phyloP scores from a whole-genome alignment of 2,797 vertebrate genomes.

The Aotus griseimembra region DNA sequence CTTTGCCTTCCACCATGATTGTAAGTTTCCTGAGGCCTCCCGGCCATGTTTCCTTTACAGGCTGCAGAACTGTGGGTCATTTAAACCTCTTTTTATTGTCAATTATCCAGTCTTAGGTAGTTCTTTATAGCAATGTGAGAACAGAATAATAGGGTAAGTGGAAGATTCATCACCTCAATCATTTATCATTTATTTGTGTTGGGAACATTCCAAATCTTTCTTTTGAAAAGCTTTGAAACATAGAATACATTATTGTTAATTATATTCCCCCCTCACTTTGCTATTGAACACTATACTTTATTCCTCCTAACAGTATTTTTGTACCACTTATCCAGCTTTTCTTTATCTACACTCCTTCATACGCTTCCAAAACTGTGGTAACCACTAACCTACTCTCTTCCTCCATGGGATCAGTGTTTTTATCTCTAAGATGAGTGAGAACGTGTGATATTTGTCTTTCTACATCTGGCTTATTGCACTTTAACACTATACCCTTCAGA shows the following conservation, averaged over 20 bases:
- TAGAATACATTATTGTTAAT: not conserved
- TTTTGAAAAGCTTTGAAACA: not conserved
- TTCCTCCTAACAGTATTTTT: not conserved
- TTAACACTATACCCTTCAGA: not conserved
- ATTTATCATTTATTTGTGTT: not conserved
- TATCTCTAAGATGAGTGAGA: not conserved
- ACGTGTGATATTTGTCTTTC: not conserved
- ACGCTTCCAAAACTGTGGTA: not conserved
- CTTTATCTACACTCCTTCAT: not conserved
- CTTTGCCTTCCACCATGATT: too few species aligned
- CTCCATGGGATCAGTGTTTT: not conserved
- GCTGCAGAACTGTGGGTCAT: too few species aligned
- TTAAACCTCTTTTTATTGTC: too few species aligned
- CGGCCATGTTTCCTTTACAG: too few species aligned
- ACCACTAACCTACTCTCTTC: not conserved
- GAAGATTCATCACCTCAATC: not conserved
- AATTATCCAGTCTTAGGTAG: too few species aligned
- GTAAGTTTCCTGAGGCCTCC: too few species aligned
- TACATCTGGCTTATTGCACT: not conserved
- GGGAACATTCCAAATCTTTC: not conserved
- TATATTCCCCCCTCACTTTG: not conserved
- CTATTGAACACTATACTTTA: not conserved
- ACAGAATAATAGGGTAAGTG: not conserved
- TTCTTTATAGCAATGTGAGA: too few species aligned
- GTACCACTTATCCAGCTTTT: not conserved